Evolutionary conservation across 1,140 invertebrate genomes (phyloP), one percentile per base, ranked within the genome.

Genomic region (Platyscapa corneri): DNA sequence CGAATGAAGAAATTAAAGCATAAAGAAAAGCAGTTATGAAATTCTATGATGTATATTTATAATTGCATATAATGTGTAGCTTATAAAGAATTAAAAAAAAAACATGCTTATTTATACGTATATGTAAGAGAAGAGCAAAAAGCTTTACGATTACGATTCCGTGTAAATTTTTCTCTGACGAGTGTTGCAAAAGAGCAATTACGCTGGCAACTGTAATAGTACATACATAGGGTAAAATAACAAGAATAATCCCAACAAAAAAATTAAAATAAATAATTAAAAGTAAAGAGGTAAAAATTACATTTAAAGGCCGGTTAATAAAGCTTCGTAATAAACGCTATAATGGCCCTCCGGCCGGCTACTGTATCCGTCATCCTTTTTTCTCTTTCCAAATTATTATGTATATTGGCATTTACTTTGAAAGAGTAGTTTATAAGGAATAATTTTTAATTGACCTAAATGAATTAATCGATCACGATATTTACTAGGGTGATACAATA

Each of bases 41-140:
- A 86, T 83, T 80, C 60, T 89, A 87, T 78, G 87, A 79, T 83
- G 64, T 86, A 83, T 75, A 86, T 86, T 83, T 83, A 83, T 89
- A 89, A 88, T 89, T 89, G 88, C 85, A 85, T 89, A 88, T 88
- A 87, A 90, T 89, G 88, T 90, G 91, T 81, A 74, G 89, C 90
- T 90, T 91, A 65, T 80, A 87, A 85, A 85, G 7, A 75, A 77
- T 82, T 80, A 87, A 85, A 85, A 1, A 75, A 77, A 81, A 86
- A 49, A 86, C 84, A 65, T 83, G 88, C 84, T 79, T 85, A 78
- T 65, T 60, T 42, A 83, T 83, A 80, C 70, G 75, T 14, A 0
- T 32, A 20, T 39, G 56, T 85, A 84, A 86, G 37, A n/a, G 0
- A 14, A 46, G 42, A 46, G 42, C 42, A 46, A 74, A 42, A 74